phyloP scores from a whole-genome alignment of 2,113 vertebrate genomes.

The Bubo bubo region DNA sequence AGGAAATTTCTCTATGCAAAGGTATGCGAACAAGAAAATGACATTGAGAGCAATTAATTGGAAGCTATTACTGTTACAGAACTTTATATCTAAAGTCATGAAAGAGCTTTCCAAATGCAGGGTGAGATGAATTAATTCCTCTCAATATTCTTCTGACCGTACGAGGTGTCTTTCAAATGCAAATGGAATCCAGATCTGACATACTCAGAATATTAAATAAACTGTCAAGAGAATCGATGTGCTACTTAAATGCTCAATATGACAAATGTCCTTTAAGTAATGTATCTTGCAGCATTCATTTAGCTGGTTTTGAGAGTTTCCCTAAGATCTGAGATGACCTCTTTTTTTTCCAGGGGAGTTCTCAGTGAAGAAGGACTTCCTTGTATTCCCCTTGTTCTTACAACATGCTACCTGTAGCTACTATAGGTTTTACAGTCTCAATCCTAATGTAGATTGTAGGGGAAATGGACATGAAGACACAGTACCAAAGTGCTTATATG shows the following conservation, averaged over 20 bases:
- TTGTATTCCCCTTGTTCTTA: not conserved
- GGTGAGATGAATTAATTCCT: not conserved
- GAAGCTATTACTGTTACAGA: not conserved
- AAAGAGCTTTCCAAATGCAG: not conserved
- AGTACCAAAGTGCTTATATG: not conserved
- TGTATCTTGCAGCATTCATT: not conserved
- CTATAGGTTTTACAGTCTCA: not conserved
- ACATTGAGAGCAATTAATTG: not conserved
- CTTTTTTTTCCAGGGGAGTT: not conserved
- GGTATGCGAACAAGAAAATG: not conserved
- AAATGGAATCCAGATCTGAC: not conserved
- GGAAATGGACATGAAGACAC: not conserved
- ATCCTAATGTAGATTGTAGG: not conserved
- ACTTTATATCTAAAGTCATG: not conserved
- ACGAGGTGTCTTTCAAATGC: not conserved
- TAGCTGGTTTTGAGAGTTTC: not conserved
- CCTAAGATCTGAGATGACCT: not conserved
- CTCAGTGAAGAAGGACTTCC: not conserved
- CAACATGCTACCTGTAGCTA: not conserved
- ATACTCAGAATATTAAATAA: slow-evolving; percentile 9
- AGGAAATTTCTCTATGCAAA: not conserved
- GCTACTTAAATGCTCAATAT: not conserved
- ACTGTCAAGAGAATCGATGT: not conserved
- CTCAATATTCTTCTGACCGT: not conserved
- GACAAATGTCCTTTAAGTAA: not conserved